Conservation (phyloP, 2,797 vertebrate species). For the Benthosema pterotum region DNA sequence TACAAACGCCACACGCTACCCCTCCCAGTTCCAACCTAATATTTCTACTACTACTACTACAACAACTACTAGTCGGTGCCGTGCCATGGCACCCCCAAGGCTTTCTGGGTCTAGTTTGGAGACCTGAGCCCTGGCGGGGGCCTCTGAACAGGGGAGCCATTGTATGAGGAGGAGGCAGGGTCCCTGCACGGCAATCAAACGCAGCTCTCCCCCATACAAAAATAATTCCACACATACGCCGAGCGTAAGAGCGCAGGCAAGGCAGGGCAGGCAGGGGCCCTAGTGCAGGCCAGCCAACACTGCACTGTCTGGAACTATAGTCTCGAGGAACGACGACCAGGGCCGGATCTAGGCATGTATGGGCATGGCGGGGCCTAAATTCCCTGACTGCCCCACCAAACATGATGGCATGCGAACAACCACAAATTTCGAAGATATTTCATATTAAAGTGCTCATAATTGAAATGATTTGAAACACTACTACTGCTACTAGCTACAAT, state of each 20-base stretch:
- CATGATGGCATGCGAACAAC: no score
- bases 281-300: conserved; percentile 52
- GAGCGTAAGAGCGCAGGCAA: conserved; percentile 55
- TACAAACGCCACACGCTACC: conserved; percentile 68
- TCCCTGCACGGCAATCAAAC: conserved; percentile 84
- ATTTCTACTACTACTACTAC: conserved; percentile 23
- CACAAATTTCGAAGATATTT: no score
- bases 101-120: conserved; percentile 74
- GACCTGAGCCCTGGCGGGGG: conserved; percentile 58
- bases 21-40: conserved; percentile 54
- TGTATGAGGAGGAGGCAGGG: conserved; percentile 75
- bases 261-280: no score
- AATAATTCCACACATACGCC: conserved; percentile 80
- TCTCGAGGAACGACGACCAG: conserved; percentile 18
- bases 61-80: no score
- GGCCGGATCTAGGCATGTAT: no score
- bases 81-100: conserved; percentile 70
- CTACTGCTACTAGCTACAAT: no score
- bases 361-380: no score
- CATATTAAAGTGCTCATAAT: no score
- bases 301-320: no score
- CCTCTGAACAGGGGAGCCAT: conserved; percentile 84
- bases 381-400: no score
- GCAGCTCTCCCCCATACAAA: conserved; percentile 78
- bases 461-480: no score